Evolutionary conservation across 2,113 vertebrate genomes (phyloP).

Genomic region (Xiphophorus maculatus): DNA sequence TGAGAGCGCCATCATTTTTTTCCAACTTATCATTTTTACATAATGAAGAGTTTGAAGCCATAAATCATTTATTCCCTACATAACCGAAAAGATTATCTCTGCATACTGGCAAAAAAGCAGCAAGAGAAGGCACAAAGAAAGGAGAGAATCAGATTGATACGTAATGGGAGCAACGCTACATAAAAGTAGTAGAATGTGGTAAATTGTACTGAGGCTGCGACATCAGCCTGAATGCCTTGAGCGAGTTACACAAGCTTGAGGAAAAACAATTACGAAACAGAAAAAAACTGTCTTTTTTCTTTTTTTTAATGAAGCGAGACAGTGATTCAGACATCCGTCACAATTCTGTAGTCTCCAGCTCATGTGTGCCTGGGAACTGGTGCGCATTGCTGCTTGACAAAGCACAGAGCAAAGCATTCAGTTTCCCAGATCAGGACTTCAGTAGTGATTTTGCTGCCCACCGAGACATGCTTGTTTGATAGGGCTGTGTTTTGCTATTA

Average conservation of each 20-base stretch:
- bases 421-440: background rate
- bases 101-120: background rate
- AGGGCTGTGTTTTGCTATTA: background rate
- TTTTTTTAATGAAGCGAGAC: background rate
- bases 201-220: background rate
- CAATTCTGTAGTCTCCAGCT: background rate
- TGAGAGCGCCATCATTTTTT: background rate
- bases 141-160: background rate
- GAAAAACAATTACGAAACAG: background rate
- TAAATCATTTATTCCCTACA: background rate
- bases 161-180: background rate
- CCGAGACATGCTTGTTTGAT: background rate
- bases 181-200: background rate
- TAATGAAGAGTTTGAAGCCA: background rate
- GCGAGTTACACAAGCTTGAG: background rate
- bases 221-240: background rate
- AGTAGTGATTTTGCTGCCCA: background rate
- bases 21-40: background rate
- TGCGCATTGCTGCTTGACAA: background rate
- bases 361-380: background rate
- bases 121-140: background rate
- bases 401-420: background rate
- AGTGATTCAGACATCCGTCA: background rate
- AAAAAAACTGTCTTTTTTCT: background rate
- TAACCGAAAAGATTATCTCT: background rate